Base-by-base conservation (phyloP, 2,888 invertebrate species). In the Ochropacha duplaris region DNA sequence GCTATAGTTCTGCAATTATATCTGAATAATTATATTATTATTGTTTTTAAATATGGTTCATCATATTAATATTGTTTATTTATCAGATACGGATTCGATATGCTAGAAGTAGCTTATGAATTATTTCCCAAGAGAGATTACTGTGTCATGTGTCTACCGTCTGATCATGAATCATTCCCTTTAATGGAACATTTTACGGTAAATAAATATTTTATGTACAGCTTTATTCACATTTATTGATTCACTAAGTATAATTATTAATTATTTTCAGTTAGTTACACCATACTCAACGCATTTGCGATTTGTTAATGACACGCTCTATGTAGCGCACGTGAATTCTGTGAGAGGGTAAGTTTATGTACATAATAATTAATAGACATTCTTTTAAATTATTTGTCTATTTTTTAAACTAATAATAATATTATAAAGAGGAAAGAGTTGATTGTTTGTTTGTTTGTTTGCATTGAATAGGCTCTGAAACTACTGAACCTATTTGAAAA, bases 101-200 rank as follows among this genome's bases (percentile, higher is more conserved):
- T 96, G 67, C 83, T 96, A 24, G 92, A 94, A 74, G 94, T 94
- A 0, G 93, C 95, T 0, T 96, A 93, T 74, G 94, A 95, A 66
- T 83, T 94, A 63, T 95, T 94, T 65, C 94, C 95, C 0, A 90
- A 93, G 24, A 83, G 93, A 57, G 95, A 95, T 57, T 96, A 95
- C 70, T 94, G 95, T 73, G 80, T 94, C 14, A 77, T 95, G 59
- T 92, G 94, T 8, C 69, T 94, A 8, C 95, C 95, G 0, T 90
- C 93, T 0, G 84, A 86, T 4, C 85, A 89, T 51, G 80, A 89
- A 0, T 84, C 88, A n/a, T 93, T 93, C 58, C 90, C 94, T 0
- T 78, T 95, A 14, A 79, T 95, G n/a, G 90, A 94, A 59, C 90
- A 94, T 71, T 95, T 95, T 70, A 92, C 94, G 78, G 94, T 94